phyloP scores from a whole-genome alignment of 1,140 invertebrate genomes.

The Philotrypesis tridentata region DNA sequence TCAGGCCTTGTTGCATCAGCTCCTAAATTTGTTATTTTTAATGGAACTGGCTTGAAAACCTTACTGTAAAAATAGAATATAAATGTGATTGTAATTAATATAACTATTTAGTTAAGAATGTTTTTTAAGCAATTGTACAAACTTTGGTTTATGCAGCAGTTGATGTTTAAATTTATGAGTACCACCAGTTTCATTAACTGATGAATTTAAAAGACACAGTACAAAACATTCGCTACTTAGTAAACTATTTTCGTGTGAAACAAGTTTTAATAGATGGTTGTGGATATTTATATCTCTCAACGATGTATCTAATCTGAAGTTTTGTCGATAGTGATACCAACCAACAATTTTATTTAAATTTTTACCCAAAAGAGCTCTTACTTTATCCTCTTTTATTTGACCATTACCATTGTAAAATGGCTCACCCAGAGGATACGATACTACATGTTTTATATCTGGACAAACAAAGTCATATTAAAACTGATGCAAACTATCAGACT shows the following conservation, averaged over 20 bases:
- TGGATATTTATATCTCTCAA: slow-evolving; percentile 77
- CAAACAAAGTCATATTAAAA: slow-evolving; percentile 44
- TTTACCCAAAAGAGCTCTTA: slow-evolving; percentile 72
- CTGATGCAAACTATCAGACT: neutral
- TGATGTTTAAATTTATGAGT: slow-evolving; percentile 77
- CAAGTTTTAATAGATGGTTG: slow-evolving; percentile 75
- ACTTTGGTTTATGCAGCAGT: slow-evolving; percentile 55
- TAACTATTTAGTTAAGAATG: neutral
- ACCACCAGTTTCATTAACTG: slow-evolving; percentile 65
- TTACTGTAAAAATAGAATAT: slow-evolving; percentile 5
- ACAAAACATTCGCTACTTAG: slow-evolving; percentile 67
- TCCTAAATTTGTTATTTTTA: slow-evolving; percentile 71
- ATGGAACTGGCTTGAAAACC: slow-evolving; percentile 60
- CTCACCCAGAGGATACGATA: slow-evolving; percentile 73
- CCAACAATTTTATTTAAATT: slow-evolving; percentile 76
- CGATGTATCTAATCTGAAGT: slow-evolving; percentile 71
- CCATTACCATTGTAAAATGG: slow-evolving; percentile 76
- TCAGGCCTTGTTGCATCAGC: slow-evolving; percentile 62
- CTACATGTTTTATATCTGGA: slow-evolving; percentile 75
- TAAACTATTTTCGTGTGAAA: slow-evolving; percentile 56
- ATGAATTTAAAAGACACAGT: slow-evolving; percentile 75
- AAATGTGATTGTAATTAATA: neutral
- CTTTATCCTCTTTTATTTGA: slow-evolving; percentile 73
- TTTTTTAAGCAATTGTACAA: neutral
- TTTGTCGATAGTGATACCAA: slow-evolving; percentile 78